A percentile compares a stretch with the other conserved stretches of the same genome.
These are phyloP conservation scores for Allolobophora icterica DNA, from an alignment of 2,888 invertebrate species.

Conservation along the genomic window DNA sequence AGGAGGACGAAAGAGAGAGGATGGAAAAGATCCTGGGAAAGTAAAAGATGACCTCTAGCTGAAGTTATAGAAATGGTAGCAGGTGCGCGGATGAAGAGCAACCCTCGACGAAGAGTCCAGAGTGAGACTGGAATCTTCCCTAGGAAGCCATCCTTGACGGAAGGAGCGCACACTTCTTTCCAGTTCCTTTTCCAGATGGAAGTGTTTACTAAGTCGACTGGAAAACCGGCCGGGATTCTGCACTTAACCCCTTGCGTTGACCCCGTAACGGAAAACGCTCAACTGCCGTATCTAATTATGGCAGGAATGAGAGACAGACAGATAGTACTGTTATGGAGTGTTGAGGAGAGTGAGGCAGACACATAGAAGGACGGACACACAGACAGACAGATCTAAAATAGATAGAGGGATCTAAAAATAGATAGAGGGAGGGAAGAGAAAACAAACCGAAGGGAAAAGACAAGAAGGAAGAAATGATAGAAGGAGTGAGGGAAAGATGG, in stretches of 20 bases:
- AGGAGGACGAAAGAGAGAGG: not conserved
- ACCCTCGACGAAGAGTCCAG: not conserved
- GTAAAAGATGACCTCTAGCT: not conserved
- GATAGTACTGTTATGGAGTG: not conserved
- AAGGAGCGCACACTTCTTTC: not conserved
- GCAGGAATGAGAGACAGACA: not conserved
- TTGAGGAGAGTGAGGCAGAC: not conserved
- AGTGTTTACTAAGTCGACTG: not conserved
- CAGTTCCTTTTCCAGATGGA: not conserved
- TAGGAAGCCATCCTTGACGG: not conserved
- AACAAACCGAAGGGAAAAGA: not conserved
- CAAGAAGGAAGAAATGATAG: not conserved
- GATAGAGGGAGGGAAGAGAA: not conserved
- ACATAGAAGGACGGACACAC: not conserved
- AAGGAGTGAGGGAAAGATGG: not conserved
- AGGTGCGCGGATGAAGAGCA: not conserved
- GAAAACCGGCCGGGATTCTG: not conserved
- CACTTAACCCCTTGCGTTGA: not conserved
- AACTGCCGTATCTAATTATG: not conserved
- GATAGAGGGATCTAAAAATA: constrained; percentile 1
- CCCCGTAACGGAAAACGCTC: not conserved
- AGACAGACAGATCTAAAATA: not conserved
- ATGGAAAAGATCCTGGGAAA: not conserved
- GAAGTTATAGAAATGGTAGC: not conserved
- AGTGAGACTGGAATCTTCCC: not conserved